Percentiles rank a stretch among this genome's conserved stretches.
These are phyloP conservation scores for Gasteruption jaculator DNA, from an alignment of 2,888 invertebrate genomes.

Conservation along the genomic window DNA sequence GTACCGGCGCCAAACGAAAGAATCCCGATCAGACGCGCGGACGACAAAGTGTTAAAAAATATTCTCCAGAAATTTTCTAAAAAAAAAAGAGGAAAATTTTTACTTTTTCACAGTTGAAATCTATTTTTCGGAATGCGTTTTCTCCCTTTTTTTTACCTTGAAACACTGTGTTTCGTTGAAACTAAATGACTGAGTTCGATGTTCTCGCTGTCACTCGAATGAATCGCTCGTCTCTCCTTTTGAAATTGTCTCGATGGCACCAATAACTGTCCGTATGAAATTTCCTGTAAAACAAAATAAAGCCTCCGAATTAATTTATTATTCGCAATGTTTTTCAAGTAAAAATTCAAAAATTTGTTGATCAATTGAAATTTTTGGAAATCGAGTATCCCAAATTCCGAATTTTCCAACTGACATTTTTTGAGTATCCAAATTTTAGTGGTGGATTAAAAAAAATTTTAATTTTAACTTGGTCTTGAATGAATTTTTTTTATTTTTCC, in stretches of 20 bases:
- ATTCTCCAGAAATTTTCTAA: too few species aligned
- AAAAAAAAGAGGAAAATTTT: too few species aligned
- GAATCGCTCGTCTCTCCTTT: conserved; percentile 51
- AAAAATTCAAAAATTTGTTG: not conserved
- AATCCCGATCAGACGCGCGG: too few species aligned
- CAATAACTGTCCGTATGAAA: conserved; percentile 82
- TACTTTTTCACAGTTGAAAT: too few species aligned
- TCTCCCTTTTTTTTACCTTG: conserved; percentile 54
- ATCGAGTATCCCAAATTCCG: too few species aligned
- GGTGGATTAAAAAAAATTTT: not conserved
- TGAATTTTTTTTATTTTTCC: too few species aligned
- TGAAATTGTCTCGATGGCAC: conserved; percentile 66
- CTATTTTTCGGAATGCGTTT: not conserved
- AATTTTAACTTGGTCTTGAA: too few species aligned
- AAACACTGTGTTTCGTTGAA: conserved; percentile 55
- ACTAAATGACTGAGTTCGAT: conserved; percentile 46
- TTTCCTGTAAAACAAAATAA: conserved; percentile 58
- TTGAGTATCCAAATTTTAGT: too few species aligned
- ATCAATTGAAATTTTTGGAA: not conserved
- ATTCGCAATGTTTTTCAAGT: not conserved
- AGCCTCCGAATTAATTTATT: conserved; percentile 3
- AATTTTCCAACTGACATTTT: too few species aligned
- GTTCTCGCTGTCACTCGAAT: conserved; percentile 41
- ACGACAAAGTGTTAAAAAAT: too few species aligned
- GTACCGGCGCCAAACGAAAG: too few species aligned